Evolutionary conservation across 2,797 vertebrate species (phyloP), one percentile per base, ranked within the genome.

Genomic region (Dipus sagitta): DNA sequence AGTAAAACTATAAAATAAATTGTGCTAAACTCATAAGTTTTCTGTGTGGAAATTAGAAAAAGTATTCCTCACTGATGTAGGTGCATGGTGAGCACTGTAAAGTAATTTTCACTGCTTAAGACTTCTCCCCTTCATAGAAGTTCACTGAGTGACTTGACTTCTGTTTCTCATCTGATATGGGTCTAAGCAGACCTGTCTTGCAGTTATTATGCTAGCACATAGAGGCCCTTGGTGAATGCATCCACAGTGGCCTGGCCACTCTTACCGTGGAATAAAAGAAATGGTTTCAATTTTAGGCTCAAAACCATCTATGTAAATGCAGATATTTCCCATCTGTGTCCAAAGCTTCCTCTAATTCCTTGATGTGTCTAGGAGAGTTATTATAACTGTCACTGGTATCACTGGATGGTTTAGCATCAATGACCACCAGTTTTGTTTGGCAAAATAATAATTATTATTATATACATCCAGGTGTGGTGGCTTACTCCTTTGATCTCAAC

Each of bases 1-100:
- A 72, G 8, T 12, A 92, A 79, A 87, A 91, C 30, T 30, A 84
- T 84, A 77, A 75, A 91, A 72, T 30, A n/a, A 60, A 88, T 26
- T 62, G 15, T n/a, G 76, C 30, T 26, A 86, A 20, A 17, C 52
- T 79, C 42, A 32, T n/a, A 76, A 54, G 12, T 77, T 70, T 76
- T 58, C 71, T 77, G 24, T 85, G 17, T 86, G 62, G 20, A 42
- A 26, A 87, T 47, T n/a, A 67, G 42, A 54, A 58, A 76, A 86
- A 81, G 32, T 47, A 86, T 10, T 26, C 32, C 17, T 20, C n/a
- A 42, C 38, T 6, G 32, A 52, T 34, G 62, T 6, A n/a, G 26
- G 21, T 6, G 18, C 10, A 28, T 47, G 34, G 20, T 24, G 20
- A 76, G 7, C 7, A 24, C 26, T 52, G n/a, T 70, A 13, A 1